Evolutionary conservation across 1,140 invertebrate species (phyloP), one percentile per base, ranked within the genome.

Genomic region (Mya arenaria): DNA sequence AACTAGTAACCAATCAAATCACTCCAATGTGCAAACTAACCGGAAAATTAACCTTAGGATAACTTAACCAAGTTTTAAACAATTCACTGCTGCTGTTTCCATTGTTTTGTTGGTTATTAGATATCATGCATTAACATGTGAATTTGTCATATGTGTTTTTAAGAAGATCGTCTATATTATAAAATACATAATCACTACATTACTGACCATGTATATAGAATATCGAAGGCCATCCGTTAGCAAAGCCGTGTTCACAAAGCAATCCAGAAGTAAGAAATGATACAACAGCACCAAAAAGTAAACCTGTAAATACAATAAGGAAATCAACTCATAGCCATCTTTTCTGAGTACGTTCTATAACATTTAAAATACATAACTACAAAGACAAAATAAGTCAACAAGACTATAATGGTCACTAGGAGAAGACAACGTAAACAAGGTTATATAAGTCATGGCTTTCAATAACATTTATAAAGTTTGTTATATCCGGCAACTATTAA

Each of bases 151-250:
- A 60, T 60, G 10, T 60, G 25, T 60, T 60, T n/a, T 10, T 13
- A 60, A n/a, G n/a, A 60, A 23, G 25, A 8, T 60, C 8, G 13
- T 8, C 10, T 13, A 60, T 23, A 60, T 23, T 8, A 60, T 60
- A 8, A 60, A 15, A 15, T 15, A 13, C 19, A 25, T 23, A 60
- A 23, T 60, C 8, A 60, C 25, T 30, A 39, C 30, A 68, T 36
- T 13, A 19, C 62, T 93, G 93, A 94, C 97, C 97, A 87, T 97
- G 97, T 0, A 97, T 95, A 89, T 98, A 98, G 91, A 98, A 98
- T 19, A 97, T 95, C 23, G 95, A 96, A 0, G 95, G 94, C 97
- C 97, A 98, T 2, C 97, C 97, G 25, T 84, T 85, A 32, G 62
- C 86, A 85, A 90, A 91, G 19, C 89, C 2, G 96, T 87, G 84